Evolutionary conservation across 2,797 vertebrate genomes (phyloP), one percentile per base, ranked within the genome.

Genomic region (Aselliscus stoliczkanus): DNA sequence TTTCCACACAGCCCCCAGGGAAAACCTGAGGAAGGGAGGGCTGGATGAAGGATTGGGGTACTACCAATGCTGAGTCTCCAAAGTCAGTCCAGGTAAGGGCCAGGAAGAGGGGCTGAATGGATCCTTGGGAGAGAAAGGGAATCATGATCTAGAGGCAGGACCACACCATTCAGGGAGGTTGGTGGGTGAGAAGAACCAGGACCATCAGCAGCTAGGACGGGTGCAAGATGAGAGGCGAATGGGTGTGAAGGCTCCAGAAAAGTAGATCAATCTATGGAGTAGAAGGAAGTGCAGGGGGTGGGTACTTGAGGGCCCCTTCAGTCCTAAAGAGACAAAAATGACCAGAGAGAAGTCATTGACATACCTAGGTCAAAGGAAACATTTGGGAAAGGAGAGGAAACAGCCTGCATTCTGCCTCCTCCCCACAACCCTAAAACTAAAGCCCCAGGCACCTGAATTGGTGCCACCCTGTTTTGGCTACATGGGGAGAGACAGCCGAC

Each of bases 271-370:
- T 90, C 60, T 85, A 69, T 23, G 86, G 65, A 97, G 89, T 23
- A 69, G 89, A 82, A 27, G 90, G 50, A 93, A 42, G 4, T 4
- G 13, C 87, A 82, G 60, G 7, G 5, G 50, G 23, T 5, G 1
- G 69, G 67, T 54, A 42, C 58, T 12, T 25, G 54, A 60, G 23
- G 39, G 31, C 37, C n/a, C 34, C 34, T 84, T 88, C 54, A n/a
- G n/a, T 90, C 94, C 97, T 97, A 87, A 92, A 72, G 64, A 97
- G 82, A 95, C 76, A 97, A 90, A 96, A 96, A 94, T 3, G 15
- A 93, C 44, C 39, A 94, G 37, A 52, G n/a, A 94, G 64, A 69
- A 76, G 47, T 97, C 89, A 97, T 1, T 34, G 52, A 69, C 8
- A 42, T 37, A 72, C 34, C 37, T 62, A 56, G 13, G 47, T 67